These are phyloP conservation scores for Macroglossus sobrinus DNA, from an alignment of 2,113 vertebrate species.

Conservation along the genomic window DNA sequence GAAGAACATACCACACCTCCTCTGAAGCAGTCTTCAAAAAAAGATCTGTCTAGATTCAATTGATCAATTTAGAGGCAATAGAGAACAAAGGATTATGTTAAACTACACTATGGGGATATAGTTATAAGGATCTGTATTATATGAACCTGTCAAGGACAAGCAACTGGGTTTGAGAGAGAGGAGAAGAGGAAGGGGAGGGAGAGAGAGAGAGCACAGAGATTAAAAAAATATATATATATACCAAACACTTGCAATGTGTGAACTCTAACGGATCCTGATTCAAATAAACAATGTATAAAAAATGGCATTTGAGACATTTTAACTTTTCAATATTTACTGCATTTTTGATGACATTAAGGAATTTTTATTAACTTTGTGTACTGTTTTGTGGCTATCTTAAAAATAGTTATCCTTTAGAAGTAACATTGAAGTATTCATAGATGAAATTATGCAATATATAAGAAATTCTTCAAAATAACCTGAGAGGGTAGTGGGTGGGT, in stretches of 20 bases:
- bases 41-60: neutral
- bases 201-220: neutral
- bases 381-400: neutral
- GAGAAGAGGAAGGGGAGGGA: neutral
- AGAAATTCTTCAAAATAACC: constrained; percentile 26
- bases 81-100: neutral
- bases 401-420: neutral
- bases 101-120: neutral
- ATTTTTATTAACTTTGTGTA: neutral
- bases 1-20: neutral
- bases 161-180: neutral
- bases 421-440: neutral
- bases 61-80: neutral
- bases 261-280: neutral
- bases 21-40: neutral
- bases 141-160: neutral
- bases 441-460: neutral
- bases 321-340: neutral
- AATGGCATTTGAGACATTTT: neutral
- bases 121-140: neutral
- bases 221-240: neutral
- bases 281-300: neutral
- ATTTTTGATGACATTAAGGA: neutral
- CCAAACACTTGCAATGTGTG: neutral
- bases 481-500: neutral